Evolutionary conservation across 2,113 vertebrate species (phyloP), one percentile per base, ranked within the genome.

Genomic region (Crotalus horridus): DNA sequence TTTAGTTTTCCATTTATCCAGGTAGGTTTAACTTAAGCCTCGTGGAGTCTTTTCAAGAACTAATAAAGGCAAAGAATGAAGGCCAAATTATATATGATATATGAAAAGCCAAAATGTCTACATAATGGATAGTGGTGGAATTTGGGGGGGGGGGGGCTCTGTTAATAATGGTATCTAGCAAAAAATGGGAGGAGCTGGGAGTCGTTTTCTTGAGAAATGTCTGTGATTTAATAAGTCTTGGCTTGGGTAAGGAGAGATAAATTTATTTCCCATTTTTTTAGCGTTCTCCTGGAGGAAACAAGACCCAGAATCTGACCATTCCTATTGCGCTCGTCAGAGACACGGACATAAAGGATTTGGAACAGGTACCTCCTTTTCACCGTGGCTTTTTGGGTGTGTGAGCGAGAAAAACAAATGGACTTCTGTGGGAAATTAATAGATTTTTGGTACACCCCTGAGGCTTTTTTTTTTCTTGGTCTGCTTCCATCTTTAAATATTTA

Each of bases 261-360:
- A 0, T 46, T 43, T 81, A 23, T 21, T 81, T 91, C 17, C 23
- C 92, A 94, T 95, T 95, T 93, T 46, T 97, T 95, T 93, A 99
- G 99, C 87, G 94, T 94, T 92, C 93, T 93, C 98, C 98, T 55
- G 96, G 96, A 90, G 97, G 97, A 89, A 99, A 99, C 95, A 96
- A 96, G 90, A 98, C 98, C 0, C 97, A 97, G 92, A 90, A 98
- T 93, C 92, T 99, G 86, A 97, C 96, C 39, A 98, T 99, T 96
- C 97, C 98, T 69, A 54, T 99, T 97, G 98, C 97, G 43, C 98
- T 99, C 95, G 97, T 99, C 96, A 98, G 96, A 95, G 96, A 98
- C 43, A 96, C 43, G 94, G 99, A 99, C 94, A 94, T 99, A 81
- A 85, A 97, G 94, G 98, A 98, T 93, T 98, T 98, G 94, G 96